Base-by-base conservation (phyloP, 30 jellyfish, hydroid and myxozoan species). In the Pelagia noctiluca region DNA sequence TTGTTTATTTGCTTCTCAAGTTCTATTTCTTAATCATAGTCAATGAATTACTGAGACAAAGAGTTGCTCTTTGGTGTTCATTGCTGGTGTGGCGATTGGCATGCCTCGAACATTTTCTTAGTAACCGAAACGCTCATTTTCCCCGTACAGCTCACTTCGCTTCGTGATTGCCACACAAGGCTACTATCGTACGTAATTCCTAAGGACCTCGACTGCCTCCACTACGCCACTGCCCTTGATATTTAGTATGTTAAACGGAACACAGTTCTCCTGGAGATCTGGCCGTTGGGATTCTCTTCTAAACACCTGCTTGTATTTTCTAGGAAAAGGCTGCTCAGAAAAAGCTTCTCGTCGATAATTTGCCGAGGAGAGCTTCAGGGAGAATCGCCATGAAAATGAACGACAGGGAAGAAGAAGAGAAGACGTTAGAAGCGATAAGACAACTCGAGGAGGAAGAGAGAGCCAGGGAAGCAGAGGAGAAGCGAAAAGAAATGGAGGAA, bases 301-400 rank as follows among this genome's bases (percentile, higher is more conserved):
- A 12, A n/a, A n/a, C n/a, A n/a, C n/a, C 18, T 21, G 30, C 3
- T 57, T 5, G 46, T 30, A 8, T 52, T 31, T 33, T 49, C 29
- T 61, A 93, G 98, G 98, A 93, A 60, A 88, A 87, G 49, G 95
- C 96, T 12, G 88, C 76, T 19, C 90, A 87, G 42, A 82, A 81
- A 89, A 93, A 93, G 83, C 76, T 85, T 22, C 75, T 93, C 7
- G 71, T 50, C 36, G 95, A 86, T 72, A 61, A 90, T 25, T 72
- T 62, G 25, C 97, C 98, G 10, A 78, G 97, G n/a, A 50, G 98
- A 8, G 91, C 93, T 2, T 93, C 98, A 0, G 98, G 86, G 3
- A 75, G 98, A 37, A 86, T 93, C 69, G 92, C 97, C 1, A 35
- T 77, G 79, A 86, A 87, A 53, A 50, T 74, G 80, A 75, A 81